These are phyloP conservation scores for Eucriotettix oculatus DNA, from an alignment of 2,888 invertebrate genomes.

Conservation along the genomic window DNA sequence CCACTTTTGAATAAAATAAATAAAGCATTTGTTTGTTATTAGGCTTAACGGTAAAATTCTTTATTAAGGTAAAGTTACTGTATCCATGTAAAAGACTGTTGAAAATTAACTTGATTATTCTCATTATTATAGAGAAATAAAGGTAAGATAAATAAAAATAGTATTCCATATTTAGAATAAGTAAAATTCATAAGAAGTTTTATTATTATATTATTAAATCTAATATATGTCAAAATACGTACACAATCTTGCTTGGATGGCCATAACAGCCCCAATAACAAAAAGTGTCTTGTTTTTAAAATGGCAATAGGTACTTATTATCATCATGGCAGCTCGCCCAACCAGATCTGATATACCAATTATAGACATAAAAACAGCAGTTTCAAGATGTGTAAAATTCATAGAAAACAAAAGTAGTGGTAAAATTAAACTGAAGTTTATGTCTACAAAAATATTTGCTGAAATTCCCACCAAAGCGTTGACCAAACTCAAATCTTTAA, in stretches of 20 bases:
- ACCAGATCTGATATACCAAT: constrained; percentile 18
- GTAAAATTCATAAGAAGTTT: too few species aligned
- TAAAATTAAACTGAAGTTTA: constrained; percentile 1
- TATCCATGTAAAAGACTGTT: too few species aligned
- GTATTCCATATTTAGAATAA: too few species aligned
- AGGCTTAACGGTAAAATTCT: too few species aligned
- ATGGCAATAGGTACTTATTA: constrained; percentile 40
- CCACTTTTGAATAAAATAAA: too few species aligned
- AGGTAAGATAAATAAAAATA: too few species aligned
- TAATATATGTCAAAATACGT: constrained; percentile 18
- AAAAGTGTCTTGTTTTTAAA: constrained; percentile 47
- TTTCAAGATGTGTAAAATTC: background rate
- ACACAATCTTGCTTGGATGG: constrained; percentile 40
- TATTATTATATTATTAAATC: constrained; percentile 1
- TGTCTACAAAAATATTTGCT: background rate
- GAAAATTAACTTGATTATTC: too few species aligned
- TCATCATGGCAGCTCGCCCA: constrained; percentile 43
- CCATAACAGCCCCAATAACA: constrained; percentile 38
- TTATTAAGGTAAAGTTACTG: too few species aligned
- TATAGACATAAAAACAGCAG: constrained; percentile 20
- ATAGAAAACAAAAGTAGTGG: background rate
- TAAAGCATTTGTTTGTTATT: too few species aligned
- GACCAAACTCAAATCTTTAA: constrained; percentile 2
- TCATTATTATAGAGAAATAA: too few species aligned
- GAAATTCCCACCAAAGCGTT: constrained; percentile 1